Base-by-base conservation (phyloP, 2,888 invertebrate species). In the Thera obeliscata region DNA sequence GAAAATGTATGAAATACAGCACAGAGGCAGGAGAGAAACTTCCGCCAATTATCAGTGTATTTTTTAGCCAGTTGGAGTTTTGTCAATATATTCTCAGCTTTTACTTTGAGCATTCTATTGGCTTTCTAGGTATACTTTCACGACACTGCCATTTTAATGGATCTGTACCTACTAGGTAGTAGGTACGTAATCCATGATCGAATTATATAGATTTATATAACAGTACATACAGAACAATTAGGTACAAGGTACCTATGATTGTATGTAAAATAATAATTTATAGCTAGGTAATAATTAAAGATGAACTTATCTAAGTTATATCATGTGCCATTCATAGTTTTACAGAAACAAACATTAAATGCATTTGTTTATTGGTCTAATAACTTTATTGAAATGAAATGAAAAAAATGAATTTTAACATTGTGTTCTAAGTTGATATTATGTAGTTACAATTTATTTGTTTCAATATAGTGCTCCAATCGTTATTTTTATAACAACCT, bases 291-390 rank as follows among this genome's bases (percentile, higher is more conserved):
- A 55, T 68, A 64, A 55, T 61, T 65, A 52, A 59, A 65, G 33
- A 22, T 46, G 58, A 55, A 59, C 46, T 61, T 52, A 58, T 57
- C 66, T 55, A 38, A 63, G 63, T 63, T 66, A 62, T 71, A 61
- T 38, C 22, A 66, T 56, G 65, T 67, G 65, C 70, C 66, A 69
- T 69, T 52, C 22, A 46, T 11, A 46, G 8, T 35, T 62, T 66
- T 56, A 49, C 67, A 64, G 56, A 64, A 49, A 64, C 59, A 56
- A 63, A 70, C 71, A 73, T 73, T 59, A 66, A 73, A 72, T 74
- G 71, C 71, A 57, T 62, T 65, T 49, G 50, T 61, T 22, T 43
- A 36, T 55, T 56, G 43, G 41, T 9, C 9, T 22, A 56, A 8
- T 52, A 6, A 33, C 12, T 49, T 50, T 12, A 54, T 35, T 35